Base-by-base conservation (phyloP, 2,113 vertebrate species). In the Coptodon bakossiorum region DNA sequence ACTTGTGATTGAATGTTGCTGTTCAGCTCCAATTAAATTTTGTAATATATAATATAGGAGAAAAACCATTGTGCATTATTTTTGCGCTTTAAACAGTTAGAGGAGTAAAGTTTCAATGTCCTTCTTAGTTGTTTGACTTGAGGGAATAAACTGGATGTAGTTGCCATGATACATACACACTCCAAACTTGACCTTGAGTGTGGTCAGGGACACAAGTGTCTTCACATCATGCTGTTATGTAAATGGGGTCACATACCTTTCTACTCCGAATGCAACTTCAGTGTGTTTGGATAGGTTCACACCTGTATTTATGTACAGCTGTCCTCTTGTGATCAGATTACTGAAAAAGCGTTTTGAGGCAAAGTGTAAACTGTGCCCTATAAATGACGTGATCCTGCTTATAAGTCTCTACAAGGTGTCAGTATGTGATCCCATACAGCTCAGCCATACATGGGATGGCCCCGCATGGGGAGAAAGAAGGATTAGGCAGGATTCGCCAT, bases 241-340 rank as follows among this genome's bases (percentile, higher is more conserved):
- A 76, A 87, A 92, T 66, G 43, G 68, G 56, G 71, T 86, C 88
- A 54, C 90, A 93, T 91, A 81, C 0, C 22, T 84, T 29, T 79
- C 86, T 76, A 24, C 48, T 16, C 48, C 78, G 14, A 87, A 76
- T 61, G 68, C 71, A 88, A 87, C 85, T 52, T 87, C 5, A 22
- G 11, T 83, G 90, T 81, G 57, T 84, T 83, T 43, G n/a, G 88
- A 90, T 89, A 81, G 83, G 61, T 89, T 92, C 89, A 84, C 86
- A 85, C 85, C 83, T 93, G 91, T 89, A 90, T 88, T 90, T 90
- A 4, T 50, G 73, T 78, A 85, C 88, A 88, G 90, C 78, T 84
- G 83, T 48, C 85, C 56, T 29, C 88, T 73, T 81, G 38, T 81
- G 80, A 83, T 93, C 90, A 84, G 5, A 79, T 91, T 86, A 89